Evolutionary conservation across 2,888 invertebrate genomes (phyloP), one percentile per base, ranked within the genome.

Genomic region (Clepsis dumicolana): DNA sequence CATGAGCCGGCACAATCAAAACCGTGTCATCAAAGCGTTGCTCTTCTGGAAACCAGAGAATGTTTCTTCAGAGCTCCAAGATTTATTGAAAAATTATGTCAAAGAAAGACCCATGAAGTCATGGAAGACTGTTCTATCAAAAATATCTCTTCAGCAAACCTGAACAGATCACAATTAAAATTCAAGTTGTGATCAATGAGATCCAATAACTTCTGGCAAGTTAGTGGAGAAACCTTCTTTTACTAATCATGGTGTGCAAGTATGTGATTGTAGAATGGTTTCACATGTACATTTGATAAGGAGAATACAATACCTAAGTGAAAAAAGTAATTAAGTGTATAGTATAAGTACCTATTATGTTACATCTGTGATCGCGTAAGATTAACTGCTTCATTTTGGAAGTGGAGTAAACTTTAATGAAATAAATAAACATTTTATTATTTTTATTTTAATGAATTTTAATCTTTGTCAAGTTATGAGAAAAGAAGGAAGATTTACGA

Each of bases 1-100:
- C 59, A 82, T 93, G 77, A 83, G 81, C 65, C 87, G 82, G 72
- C 87, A 90, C 71, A 85, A 86, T 70, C 80, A 78, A 44, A 70
- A 74, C 4, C 74, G 82, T 21, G 80, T 91, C 1, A 76, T 82
- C 24, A 76, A 82, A 71, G 80, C 78, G n/a, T 74, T 94, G 32
- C 70, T 89, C 0, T 66, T 75, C 4, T 91, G 90, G 87, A 79
- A 75, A 32, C 88, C 92, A 14, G 73, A 77, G 16, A 50, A 70
- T 0, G 63, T 93, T 2, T 87, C 92, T 0, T 71, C 74, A 2
- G 85, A 88, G 14, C 80, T 91, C 14, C 84, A 87, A 71, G 60
- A 72, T 27, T 61, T 82, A 14, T 69, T 93, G 24, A 77, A 78
- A 59, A 78, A 81, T 64, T 89, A 87, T 70, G 82, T 93, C 0